Conservation (phyloP, 2,888 invertebrate genomes). For the Malthinus flaveolus region DNA sequence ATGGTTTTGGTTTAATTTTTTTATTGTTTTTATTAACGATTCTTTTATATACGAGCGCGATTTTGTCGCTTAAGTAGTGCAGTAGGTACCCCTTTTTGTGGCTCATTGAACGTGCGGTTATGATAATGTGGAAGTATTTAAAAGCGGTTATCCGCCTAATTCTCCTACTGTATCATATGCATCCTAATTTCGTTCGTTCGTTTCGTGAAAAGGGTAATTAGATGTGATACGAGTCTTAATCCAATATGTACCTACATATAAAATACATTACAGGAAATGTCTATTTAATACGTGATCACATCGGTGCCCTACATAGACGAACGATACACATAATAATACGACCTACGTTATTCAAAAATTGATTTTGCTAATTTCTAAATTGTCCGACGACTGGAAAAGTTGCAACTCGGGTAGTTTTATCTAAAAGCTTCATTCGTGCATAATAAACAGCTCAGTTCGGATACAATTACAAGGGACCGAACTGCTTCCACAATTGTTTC, state of each 20-base stretch:
- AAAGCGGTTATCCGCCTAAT: conserved; percentile 18
- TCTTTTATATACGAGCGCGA: not conserved
- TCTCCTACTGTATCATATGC: conserved; percentile 40
- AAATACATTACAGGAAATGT: conserved; percentile 43
- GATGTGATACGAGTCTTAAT: conserved; percentile 27
- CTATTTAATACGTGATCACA: conserved; percentile 43
- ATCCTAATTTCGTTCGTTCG: conserved; percentile 40
- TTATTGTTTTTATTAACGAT: not conserved
- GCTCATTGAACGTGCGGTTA: conserved; percentile 16
- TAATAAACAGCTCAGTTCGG: conserved; percentile 41
- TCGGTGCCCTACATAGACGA: conserved; percentile 45
- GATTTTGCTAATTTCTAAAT: not conserved
- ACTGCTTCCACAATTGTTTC: conserved; percentile 41
- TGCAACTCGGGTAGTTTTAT: not conserved
- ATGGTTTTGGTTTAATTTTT: conserved; percentile 1
- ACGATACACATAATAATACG: conserved; percentile 17
- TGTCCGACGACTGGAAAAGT: not conserved
- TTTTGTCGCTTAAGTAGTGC: not conserved
- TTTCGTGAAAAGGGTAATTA: conserved; percentile 21
- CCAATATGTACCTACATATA: conserved; percentile 18
- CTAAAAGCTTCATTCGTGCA: not conserved
- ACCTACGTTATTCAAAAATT: conserved; percentile 16
- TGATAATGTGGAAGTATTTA: conserved; percentile 24
- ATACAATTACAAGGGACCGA: conserved; percentile 48
- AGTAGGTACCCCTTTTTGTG: conserved; percentile 10